Percentiles rank a stretch among this genome's conserved stretches.
Conservation (phyloP, 1,140 invertebrate genomes). For the Apis dorsata region DNA sequence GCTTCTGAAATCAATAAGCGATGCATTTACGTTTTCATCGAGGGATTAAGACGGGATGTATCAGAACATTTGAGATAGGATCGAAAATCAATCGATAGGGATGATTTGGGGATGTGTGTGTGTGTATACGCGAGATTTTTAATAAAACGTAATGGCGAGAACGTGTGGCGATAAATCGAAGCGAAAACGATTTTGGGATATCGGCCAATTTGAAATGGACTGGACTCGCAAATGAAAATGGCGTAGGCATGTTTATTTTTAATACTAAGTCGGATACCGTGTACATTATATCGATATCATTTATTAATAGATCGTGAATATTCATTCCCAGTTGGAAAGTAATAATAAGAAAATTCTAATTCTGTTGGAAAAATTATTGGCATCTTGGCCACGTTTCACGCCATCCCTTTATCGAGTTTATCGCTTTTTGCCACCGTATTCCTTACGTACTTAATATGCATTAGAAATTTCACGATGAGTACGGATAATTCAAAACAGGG, state of each 20-base stretch:
- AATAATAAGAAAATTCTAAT: no score
- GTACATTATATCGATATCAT: no score
- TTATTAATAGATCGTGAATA: no score
- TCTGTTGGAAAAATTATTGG: no score
- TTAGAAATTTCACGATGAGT: constrained; percentile 17
- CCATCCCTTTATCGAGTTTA: background rate
- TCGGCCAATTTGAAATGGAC: background rate
- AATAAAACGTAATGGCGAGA: background rate
- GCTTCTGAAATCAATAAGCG: constrained; percentile 36
- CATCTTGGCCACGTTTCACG: background rate
- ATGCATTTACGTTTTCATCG: background rate
- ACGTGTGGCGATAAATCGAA: background rate
- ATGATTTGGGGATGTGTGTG: background rate
- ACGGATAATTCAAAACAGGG: constrained; percentile 16
- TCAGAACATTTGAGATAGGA: background rate
- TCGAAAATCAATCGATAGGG: background rate
- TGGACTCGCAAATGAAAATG: no score
- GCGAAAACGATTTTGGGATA: background rate
- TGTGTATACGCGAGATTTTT: background rate
- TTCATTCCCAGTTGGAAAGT: no score
- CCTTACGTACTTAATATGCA: constrained; percentile 33
- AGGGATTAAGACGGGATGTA: no score
- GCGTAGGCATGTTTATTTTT: no score
- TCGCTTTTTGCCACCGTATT: background rate
- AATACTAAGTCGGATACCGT: no score